Base-by-base conservation (phyloP, 2,797 vertebrate species). In the Pseudocheirus occidentalis region DNA sequence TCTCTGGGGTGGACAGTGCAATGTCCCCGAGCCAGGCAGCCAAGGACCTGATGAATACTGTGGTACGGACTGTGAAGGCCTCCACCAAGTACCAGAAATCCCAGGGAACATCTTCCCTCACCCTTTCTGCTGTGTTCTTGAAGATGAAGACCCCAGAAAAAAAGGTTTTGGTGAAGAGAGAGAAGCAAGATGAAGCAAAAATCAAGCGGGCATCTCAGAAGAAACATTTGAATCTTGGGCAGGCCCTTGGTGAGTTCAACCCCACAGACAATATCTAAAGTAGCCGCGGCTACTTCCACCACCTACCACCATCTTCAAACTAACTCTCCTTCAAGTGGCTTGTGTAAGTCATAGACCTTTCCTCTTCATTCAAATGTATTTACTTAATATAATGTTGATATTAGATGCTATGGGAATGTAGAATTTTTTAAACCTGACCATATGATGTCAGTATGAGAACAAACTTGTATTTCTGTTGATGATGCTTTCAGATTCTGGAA, bases 91-190 rank as follows among this genome's bases (percentile, higher is more conserved):
- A 99, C 99, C 99, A 99, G 98, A 99, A 99, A 98, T 99, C 98
- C 58, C 99, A 98, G 98, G 99, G 98, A 98, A 99, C 99, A 99
- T 99, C 99, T 94, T 99, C 99, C 40, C 99, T 99, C 96, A 99
- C 99, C 92, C 99, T 99, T 95, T 99, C 99, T 0, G 99, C 99
- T 0, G 98, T 99, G 92, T 99, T 99, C 87, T 99, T 99, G 99
- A 99, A 99, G 98, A 99, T 99, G 99, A 99, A 99, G 97, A 99
- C 99, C 18, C 99, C 99, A 0, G 99, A 99, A 99, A 99, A 99
- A 99, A 99, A 99, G 96, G 99, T 99, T 0, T 98, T 99, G 98
- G 99, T 99, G 94, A 99, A 99, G 98, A 99, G 99, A 66, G 99
- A 99, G 99, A 99, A 99, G 93, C 99, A 99, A 96, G 99, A 99